A percentile compares a stretch with the other conserved stretches of the same genome.
These are phyloP conservation scores for Proterorhinus semilunaris DNA, from an alignment of 2,113 vertebrate genomes.

Conservation along the genomic window DNA sequence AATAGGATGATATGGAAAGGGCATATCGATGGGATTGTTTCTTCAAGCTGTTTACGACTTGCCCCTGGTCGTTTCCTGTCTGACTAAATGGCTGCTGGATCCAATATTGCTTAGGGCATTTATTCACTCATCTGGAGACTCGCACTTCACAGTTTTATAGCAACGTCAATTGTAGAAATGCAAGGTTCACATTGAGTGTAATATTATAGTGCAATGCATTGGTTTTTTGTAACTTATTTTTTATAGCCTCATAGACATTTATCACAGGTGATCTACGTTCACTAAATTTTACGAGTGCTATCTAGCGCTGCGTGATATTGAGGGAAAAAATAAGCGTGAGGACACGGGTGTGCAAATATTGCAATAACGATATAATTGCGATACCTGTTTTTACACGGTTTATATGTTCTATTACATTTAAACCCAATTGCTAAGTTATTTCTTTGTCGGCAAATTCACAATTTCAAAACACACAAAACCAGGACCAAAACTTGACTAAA, in stretches of 20 bases:
- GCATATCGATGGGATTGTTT: background rate
- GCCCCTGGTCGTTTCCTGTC: conserved; percentile 66
- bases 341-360: no score
- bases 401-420: no score
- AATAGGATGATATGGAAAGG: background rate
- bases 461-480: no score
- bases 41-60: conserved; percentile 45
- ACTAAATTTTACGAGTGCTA: background rate
- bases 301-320: no score
- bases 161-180: background rate
- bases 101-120: conserved; percentile 15
- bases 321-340: no score
- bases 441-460: no score
- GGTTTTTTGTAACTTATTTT: conserved; percentile 26
- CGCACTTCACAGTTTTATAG: background rate
- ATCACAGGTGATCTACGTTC: background rate
- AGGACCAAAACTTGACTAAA: no score
- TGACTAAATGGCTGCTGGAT: conserved; percentile 20
- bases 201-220: background rate
- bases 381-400: no score
- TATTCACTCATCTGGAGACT: conserved; percentile 15
- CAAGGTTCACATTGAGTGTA: conserved; percentile 18
- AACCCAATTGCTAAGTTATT: no score
- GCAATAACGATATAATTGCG: no score
- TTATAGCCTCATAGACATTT: conserved; percentile 6